These are phyloP conservation scores for Miltochrista miniata DNA, from an alignment of 2,888 invertebrate species.

Conservation along the genomic window DNA sequence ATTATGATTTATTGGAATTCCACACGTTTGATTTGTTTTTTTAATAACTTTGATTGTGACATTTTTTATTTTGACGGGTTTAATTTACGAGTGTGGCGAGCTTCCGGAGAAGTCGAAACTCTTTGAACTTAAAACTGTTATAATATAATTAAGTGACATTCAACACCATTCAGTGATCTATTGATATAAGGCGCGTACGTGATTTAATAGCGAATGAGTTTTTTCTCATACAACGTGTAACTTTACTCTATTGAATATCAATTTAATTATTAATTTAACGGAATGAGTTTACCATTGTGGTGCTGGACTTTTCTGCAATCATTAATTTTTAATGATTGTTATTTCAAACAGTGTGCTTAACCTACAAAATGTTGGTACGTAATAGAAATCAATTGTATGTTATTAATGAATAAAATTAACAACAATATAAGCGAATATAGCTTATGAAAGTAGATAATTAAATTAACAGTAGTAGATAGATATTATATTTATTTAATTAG, in stretches of 20 bases:
- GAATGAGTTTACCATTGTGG: slow-evolving; percentile 2
- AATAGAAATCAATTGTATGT: slow-evolving; percentile 2
- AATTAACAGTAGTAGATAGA: background rate
- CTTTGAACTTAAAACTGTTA: slow-evolving; percentile 31
- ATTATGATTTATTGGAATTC: slow-evolving; percentile 26
- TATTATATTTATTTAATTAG: background rate
- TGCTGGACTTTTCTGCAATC: background rate
- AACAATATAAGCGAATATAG: background rate
- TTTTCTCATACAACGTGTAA: background rate
- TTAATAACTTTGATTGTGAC: slow-evolving; percentile 25
- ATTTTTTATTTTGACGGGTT: slow-evolving; percentile 38
- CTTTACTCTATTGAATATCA: slow-evolving; percentile 3
- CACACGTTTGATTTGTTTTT: slow-evolving; percentile 23
- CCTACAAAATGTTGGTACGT: background rate
- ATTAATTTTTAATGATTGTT: slow-evolving; percentile 7
- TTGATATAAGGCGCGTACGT: slow-evolving; percentile 24
- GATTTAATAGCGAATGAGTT: background rate
- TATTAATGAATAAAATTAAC: background rate
- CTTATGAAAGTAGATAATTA: background rate
- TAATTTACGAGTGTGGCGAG: slow-evolving; percentile 27
- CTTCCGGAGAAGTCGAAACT: slow-evolving; percentile 26
- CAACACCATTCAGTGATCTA: slow-evolving; percentile 23
- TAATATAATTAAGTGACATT: slow-evolving; percentile 28
- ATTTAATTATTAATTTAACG: slow-evolving; percentile 10
- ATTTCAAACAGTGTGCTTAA: background rate